A percentile compares a stretch with the other conserved stretches of the same genome.
Evolutionary conservation across 2,888 invertebrate species (phyloP).

Genomic region (Andrena haemorrhoa): DNA sequence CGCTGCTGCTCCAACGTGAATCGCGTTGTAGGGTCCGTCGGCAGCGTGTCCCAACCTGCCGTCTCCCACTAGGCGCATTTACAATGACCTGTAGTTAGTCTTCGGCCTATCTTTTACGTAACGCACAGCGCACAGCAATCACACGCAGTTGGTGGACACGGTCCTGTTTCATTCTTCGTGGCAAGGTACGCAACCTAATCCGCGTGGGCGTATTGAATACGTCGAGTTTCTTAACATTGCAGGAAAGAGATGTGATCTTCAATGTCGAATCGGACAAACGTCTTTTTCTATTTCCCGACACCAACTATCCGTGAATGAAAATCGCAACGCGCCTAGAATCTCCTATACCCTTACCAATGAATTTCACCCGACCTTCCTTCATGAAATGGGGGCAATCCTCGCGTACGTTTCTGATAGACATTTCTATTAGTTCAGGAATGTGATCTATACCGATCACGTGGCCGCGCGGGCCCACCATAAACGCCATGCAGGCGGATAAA

Average conservation of each 20-base stretch:
- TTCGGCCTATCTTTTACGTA: conserved; percentile 70
- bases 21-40: conserved; percentile 95
- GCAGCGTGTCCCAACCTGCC: conserved; percentile 92
- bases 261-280: neutral
- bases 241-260: conserved; percentile 15
- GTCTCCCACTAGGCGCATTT: conserved; percentile 90
- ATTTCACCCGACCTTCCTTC: conserved; percentile 79
- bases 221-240: conserved; percentile 22
- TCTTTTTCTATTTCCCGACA: conserved; percentile 25
- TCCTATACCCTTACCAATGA: conserved; percentile 77
- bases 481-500: conserved; percentile 87
- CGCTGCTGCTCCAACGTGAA: conserved; percentile 97
- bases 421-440: conserved; percentile 86
- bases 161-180: conserved; percentile 69
- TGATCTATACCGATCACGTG: conserved; percentile 87
- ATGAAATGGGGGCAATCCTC: conserved; percentile 79
- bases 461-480: conserved; percentile 86
- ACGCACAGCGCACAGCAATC: conserved; percentile 67
- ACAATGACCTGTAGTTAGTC: conserved; percentile 77
- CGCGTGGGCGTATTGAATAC: conserved; percentile 60
- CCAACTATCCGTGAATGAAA: conserved; percentile 33
- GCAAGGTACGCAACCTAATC: conserved; percentile 72
- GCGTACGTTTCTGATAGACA: conserved; percentile 85
- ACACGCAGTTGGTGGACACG: conserved; percentile 68
- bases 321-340: neutral